Conservation (phyloP, 2,888 invertebrate species). For the Erebia palarica region DNA sequence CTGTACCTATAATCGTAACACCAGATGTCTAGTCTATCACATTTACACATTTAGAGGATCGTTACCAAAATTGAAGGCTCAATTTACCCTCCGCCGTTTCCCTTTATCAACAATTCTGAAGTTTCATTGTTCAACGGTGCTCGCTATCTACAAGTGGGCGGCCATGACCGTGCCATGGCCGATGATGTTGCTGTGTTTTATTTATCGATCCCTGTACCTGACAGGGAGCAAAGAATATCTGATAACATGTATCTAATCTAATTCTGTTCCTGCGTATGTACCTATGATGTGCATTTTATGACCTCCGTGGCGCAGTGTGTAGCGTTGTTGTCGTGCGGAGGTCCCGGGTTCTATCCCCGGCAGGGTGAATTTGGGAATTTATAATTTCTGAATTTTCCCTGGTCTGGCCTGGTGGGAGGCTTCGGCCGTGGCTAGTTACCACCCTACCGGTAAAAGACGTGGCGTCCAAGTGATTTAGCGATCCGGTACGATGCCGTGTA, state of each 20-base stretch:
- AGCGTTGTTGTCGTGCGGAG: too few species aligned
- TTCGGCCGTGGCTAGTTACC: too few species aligned
- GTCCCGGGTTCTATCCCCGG: too few species aligned
- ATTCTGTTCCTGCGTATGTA: not conserved
- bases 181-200: slow-evolving; percentile 22
- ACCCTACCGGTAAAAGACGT: too few species aligned
- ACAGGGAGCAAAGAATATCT: not conserved
- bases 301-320: too few species aligned
- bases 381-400: too few species aligned
- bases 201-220: slow-evolving; percentile 22
- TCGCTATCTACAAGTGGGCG: slow-evolving; percentile 30
- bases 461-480: too few species aligned
- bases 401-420: too few species aligned
- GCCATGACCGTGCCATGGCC: slow-evolving; percentile 36
- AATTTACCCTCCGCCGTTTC: slow-evolving; percentile 22
- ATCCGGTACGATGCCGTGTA: too few species aligned
- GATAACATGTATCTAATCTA: slow-evolving; percentile 2
- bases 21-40: not conserved
- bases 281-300: too few species aligned
- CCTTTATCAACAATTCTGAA: slow-evolving; percentile 31
- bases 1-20: too few species aligned
- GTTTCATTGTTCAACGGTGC: slow-evolving; percentile 39
- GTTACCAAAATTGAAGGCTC: not conserved
- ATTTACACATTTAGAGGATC: not conserved
- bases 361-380: too few species aligned